These are phyloP conservation scores for Strongylocentrotus purpuratus DNA, from an alignment of 35 echinoderm and acorn worm species.

Conservation along the genomic window DNA sequence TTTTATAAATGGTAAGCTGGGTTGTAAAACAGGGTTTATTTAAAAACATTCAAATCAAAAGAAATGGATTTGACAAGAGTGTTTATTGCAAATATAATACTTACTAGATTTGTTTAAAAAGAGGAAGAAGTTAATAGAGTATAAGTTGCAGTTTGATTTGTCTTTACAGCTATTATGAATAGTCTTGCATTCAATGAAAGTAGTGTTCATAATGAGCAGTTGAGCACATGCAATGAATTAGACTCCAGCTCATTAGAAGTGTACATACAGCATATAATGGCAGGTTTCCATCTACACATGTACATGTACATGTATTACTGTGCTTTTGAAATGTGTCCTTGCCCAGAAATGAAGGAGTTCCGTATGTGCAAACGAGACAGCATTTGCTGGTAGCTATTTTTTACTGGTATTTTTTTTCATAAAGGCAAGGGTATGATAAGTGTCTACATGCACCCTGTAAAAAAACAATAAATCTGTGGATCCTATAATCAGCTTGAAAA, in stretches of 20 bases:
- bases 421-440: not conserved
- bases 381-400: not conserved
- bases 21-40: too few species aligned
- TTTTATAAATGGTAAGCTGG: too few species aligned
- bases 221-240: too few species aligned
- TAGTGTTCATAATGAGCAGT: too few species aligned
- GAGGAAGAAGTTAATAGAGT: too few species aligned
- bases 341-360: not conserved
- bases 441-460: not conserved
- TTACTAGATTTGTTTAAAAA: too few species aligned
- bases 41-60: too few species aligned
- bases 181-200: too few species aligned
- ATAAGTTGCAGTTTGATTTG: too few species aligned
- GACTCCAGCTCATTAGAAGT: not conserved
- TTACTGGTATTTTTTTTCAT: not conserved
- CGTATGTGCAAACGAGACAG: not conserved
- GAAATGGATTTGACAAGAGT: too few species aligned
- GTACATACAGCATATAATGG: not conserved
- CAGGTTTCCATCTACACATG: not conserved
- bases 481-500: not conserved
- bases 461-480: slow-evolving; percentile 18
- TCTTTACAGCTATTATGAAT: too few species aligned
- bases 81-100: too few species aligned
- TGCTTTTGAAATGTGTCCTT: not conserved
- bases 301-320: not conserved